phyloP scores from a whole-genome alignment of 2,113 vertebrate species.

The Bothrops jararaca region DNA sequence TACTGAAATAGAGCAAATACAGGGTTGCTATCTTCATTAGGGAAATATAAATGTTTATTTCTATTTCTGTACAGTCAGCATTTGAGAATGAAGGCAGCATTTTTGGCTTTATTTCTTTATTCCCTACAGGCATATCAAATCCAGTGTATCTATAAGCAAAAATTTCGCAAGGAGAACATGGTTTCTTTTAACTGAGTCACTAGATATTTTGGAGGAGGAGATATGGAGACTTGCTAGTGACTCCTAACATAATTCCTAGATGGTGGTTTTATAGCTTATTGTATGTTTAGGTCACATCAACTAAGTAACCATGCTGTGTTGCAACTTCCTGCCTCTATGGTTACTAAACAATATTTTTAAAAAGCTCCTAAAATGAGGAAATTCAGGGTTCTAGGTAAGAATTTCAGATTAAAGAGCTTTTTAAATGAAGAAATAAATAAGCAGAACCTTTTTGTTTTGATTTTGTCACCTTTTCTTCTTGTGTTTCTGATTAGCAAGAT shows the following conservation, averaged over 20 bases:
- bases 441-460: not conserved
- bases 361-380: slow-evolving; percentile 55
- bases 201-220: not conserved
- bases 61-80: too few relatives aligned
- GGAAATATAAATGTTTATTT: not conserved
- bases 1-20: not conserved
- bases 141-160: not conserved
- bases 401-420: not conserved
- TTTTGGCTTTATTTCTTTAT: not conserved
- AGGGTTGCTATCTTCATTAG: not conserved
- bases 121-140: not conserved
- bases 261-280: not conserved
- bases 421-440: not conserved
- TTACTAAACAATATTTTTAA: slow-evolving; percentile 7
- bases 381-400: not conserved
- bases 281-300: not conserved
- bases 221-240: not conserved
- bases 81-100: not conserved
- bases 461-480: not conserved
- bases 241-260: not conserved
- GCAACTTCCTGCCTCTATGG: slow-evolving; percentile 30
- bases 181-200: not conserved
- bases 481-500: not conserved
- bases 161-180: not conserved
- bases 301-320: slow-evolving; percentile 16